These are phyloP conservation scores for Rugalucina vietnamica DNA, from an alignment of 2,888 invertebrate species.

Conservation along the genomic window DNA sequence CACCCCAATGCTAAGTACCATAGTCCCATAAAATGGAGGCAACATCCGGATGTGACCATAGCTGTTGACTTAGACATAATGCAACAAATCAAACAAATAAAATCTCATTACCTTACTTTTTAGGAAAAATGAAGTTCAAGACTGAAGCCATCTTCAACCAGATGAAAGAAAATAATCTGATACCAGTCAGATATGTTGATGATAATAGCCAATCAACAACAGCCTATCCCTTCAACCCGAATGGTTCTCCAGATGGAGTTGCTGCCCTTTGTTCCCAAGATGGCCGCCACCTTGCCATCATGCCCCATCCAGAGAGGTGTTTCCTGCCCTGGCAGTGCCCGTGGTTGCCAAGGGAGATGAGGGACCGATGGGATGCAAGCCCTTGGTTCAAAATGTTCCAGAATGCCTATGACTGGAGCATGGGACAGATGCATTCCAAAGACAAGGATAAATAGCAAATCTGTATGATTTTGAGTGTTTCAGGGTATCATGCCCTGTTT, in stretches of 20 bases:
- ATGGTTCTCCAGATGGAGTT: constrained; percentile 88
- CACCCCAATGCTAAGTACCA: no score
- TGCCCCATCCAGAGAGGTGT: constrained; percentile 99
- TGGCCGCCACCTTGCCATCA: constrained; percentile 97
- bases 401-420: constrained; percentile 88
- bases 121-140: constrained; percentile 85
- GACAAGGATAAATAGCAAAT: no score
- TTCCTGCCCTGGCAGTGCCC: constrained; percentile 95
- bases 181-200: constrained; percentile 93
- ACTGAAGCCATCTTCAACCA: constrained; percentile 78
- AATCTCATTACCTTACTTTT: constrained; percentile 29
- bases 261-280: constrained; percentile 95
- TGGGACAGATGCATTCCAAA: constrained; percentile 27
- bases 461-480: no score
- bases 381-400: constrained; percentile 97
- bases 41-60: no score
- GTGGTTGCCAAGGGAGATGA: constrained; percentile 79
- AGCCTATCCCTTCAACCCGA: constrained; percentile 95
- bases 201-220: constrained; percentile 88
- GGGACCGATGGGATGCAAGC: constrained; percentile 85
- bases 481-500: no score
- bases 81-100: no score
- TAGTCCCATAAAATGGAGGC: no score
- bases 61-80: no score
- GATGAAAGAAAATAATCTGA: constrained; percentile 86